Conservation (phyloP, 2,888 invertebrate genomes). For the Endotricha flammealis region DNA sequence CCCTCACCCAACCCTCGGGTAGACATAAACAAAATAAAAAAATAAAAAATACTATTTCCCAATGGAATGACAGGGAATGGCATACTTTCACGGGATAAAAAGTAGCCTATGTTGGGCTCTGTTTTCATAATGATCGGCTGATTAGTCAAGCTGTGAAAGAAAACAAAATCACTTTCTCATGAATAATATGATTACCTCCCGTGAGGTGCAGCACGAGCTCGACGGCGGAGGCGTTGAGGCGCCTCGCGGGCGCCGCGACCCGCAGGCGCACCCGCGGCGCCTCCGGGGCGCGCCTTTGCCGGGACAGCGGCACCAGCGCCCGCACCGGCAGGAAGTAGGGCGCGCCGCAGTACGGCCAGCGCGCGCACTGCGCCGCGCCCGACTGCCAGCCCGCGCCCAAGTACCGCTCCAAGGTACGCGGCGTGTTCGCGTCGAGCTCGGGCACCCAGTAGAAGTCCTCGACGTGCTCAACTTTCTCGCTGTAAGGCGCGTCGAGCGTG, state of each 20-base stretch:
- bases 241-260: slow-evolving; percentile 7
- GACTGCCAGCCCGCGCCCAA: slow-evolving; percentile 60
- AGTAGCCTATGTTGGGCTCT: too few species aligned
- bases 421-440: slow-evolving; percentile 66
- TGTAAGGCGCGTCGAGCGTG: too few species aligned
- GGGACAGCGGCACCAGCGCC: slow-evolving; percentile 32
- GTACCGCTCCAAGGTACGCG: slow-evolving; percentile 63
- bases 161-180: too few species aligned
- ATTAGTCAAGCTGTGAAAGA: too few species aligned
- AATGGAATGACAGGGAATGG: too few species aligned
- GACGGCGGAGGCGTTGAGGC: slow-evolving; percentile 22
- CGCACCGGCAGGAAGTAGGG: slow-evolving; percentile 88
- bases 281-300: slow-evolving; percentile 11
- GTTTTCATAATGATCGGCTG: too few species aligned
- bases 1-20: too few species aligned
- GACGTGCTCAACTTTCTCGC: slow-evolving; percentile 9
- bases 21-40: too few species aligned
- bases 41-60: too few species aligned
- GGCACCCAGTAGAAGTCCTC: slow-evolving; percentile 33
- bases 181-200: too few species aligned
- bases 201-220: slow-evolving; percentile 42
- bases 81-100: too few species aligned
- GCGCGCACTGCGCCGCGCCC: slow-evolving; percentile 63
- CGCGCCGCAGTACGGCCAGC: slow-evolving; percentile 79
- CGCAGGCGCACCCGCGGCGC: slow-evolving; percentile 11